Percentiles rank a stretch among this genome's conserved stretches.
Conservation (phyloP, 2,888 invertebrate species). For the Apamea sordens region DNA sequence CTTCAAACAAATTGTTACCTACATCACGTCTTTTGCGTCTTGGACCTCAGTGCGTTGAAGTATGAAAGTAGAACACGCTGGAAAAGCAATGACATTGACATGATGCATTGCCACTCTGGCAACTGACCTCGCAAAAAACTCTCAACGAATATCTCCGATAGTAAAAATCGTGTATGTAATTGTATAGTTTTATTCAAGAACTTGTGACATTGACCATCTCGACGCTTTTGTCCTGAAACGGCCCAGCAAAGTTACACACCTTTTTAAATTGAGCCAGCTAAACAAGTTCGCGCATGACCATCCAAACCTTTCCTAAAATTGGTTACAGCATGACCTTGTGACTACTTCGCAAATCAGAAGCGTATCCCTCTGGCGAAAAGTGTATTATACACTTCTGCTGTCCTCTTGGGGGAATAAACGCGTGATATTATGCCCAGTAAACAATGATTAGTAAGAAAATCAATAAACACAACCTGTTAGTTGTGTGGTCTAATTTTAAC, state of each 20-base stretch:
- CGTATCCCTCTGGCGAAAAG: background rate
- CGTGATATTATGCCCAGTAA: background rate
- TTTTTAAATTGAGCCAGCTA: background rate
- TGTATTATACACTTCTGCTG: background rate
- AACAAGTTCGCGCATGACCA: background rate
- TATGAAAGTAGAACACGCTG: conserved; percentile 10
- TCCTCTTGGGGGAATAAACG: fast-evolving
- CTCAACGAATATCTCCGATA: conserved; percentile 8
- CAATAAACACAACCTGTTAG: conserved; percentile 53
- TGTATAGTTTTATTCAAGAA: background rate
- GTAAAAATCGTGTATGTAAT: background rate
- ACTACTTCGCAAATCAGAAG: background rate
- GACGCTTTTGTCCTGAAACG: conserved; percentile 12
- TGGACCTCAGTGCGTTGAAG: background rate
- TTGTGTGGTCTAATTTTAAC: conserved; percentile 60
- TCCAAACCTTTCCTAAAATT: conserved; percentile 2
- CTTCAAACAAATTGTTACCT: background rate
- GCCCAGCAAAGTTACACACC: background rate
- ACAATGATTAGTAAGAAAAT: conserved; percentile 36
- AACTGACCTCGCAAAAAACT: conserved; percentile 17
- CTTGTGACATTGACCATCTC: conserved; percentile 34
- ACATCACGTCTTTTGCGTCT: background rate
- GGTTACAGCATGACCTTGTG: conserved; percentile 2
- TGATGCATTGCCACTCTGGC: background rate
- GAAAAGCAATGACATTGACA: conserved; percentile 32